A percentile compares a stretch with the other conserved stretches of the same genome.
Evolutionary conservation across 2,888 invertebrate genomes (phyloP).

Genomic region (Cremastinae sp.): DNA sequence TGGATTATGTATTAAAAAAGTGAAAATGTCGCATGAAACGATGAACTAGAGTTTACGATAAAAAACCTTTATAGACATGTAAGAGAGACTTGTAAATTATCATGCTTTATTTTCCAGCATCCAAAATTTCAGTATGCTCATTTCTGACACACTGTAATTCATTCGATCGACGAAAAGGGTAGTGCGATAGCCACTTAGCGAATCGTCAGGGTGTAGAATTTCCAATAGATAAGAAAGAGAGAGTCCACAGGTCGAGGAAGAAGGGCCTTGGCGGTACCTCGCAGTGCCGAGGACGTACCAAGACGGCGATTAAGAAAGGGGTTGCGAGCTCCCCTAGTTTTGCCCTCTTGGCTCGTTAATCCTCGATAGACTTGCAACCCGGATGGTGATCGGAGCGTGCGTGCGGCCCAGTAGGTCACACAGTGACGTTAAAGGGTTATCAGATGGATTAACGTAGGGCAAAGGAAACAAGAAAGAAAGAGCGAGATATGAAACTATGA

Average conservation of each 20-base stretch:
- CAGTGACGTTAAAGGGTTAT: conserved; percentile 72
- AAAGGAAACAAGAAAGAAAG: too few species aligned
- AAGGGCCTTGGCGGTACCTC: conserved; percentile 65
- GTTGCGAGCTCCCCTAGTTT: conserved; percentile 35
- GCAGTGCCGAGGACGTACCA: conserved; percentile 67
- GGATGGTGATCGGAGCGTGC: conserved; percentile 62
- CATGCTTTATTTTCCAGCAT: too few species aligned
- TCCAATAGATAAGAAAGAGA: conserved; percentile 48
- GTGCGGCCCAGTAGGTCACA: conserved; percentile 72
- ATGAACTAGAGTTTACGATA: too few species aligned
- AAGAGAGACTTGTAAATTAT: too few species aligned
- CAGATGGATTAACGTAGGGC: conserved; percentile 68
- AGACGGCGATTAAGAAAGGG: conserved; percentile 68
- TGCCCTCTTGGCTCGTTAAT: conserved; percentile 37
- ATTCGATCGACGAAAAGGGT: background rate
- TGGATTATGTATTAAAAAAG: too few species aligned
- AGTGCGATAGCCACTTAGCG: conserved; percentile 1
- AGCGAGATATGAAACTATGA: conserved; percentile 17
- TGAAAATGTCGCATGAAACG: too few species aligned
- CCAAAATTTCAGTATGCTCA: too few species aligned
- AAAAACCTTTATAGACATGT: too few species aligned
- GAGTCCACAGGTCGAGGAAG: conserved; percentile 42
- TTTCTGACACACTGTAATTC: background rate
- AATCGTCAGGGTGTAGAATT: conserved; percentile 13
- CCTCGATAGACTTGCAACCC: conserved; percentile 40